Conservation (phyloP, 2,113 vertebrate species). For the Burhinus bistriatus region DNA sequence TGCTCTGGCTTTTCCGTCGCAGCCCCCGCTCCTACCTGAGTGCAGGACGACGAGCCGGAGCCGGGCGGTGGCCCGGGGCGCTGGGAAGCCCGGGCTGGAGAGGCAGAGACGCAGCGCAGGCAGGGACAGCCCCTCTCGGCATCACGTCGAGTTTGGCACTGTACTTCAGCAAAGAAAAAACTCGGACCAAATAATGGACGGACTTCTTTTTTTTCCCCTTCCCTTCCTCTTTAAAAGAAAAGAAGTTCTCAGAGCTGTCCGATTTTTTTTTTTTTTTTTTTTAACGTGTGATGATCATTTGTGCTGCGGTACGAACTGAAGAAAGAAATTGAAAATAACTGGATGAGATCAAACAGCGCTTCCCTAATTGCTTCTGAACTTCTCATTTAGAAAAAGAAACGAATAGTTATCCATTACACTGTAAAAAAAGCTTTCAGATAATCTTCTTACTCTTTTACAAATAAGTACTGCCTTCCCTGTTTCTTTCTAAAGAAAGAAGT, state of each 20-base stretch:
- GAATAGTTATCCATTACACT: background rate
- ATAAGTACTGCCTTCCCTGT: background rate
- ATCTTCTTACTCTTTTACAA: background rate
- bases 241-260: background rate
- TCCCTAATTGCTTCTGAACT: conserved; percentile 36
- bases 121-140: background rate
- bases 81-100: background rate
- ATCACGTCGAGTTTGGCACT: background rate
- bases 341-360: conserved; percentile 29
- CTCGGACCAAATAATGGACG: background rate
- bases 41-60: background rate
- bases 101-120: background rate
- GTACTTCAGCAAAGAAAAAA: background rate
- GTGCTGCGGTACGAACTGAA: background rate
- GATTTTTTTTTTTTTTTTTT: background rate
- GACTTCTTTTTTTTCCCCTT: background rate
- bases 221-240: background rate
- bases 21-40: conserved; percentile 42
- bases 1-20: background rate
- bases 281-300: background rate
- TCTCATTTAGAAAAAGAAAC: conserved; percentile 8
- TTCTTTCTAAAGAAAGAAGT: background rate
- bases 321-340: conserved; percentile 44
- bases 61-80: background rate
- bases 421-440: background rate